Percentiles rank a stretch among this genome's conserved stretches.
These are phyloP conservation scores for Cheilosia grossa DNA, from an alignment of 2,888 invertebrate species.

Conservation along the genomic window DNA sequence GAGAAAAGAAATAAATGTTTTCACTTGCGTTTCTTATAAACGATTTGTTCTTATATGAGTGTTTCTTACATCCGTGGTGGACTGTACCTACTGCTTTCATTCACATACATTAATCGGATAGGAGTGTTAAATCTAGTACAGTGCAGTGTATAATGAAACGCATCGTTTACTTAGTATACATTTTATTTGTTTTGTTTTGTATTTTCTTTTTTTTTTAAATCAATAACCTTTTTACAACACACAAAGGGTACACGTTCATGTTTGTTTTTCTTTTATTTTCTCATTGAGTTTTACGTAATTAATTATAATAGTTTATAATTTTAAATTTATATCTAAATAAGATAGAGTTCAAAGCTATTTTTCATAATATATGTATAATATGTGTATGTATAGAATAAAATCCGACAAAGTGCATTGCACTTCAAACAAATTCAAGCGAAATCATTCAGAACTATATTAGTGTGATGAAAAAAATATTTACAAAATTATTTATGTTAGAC, in stretches of 20 bases:
- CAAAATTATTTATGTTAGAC: slow-evolving; percentile 37
- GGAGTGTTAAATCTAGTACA: too few relatives aligned
- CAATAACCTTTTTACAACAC: slow-evolving; percentile 70
- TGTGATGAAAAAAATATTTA: slow-evolving; percentile 47
- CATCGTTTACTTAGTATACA: neutral
- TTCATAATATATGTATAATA: slow-evolving; percentile 43
- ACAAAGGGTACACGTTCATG: slow-evolving; percentile 69
- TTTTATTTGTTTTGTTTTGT: slow-evolving; percentile 45
- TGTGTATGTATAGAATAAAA: slow-evolving; percentile 29
- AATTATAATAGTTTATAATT: slow-evolving; percentile 51
- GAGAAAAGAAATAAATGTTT: too few relatives aligned
- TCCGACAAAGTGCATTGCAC: slow-evolving; percentile 54
- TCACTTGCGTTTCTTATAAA: too few relatives aligned
- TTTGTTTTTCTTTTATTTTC: slow-evolving; percentile 53
- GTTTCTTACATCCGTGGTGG: too few relatives aligned
- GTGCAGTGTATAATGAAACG: neutral
- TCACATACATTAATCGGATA: too few relatives aligned
- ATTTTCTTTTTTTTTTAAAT: slow-evolving; percentile 48
- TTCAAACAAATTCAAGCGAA: slow-evolving; percentile 40
- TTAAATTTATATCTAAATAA: slow-evolving; percentile 60
- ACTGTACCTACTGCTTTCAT: too few relatives aligned
- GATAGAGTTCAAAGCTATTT: slow-evolving; percentile 63
- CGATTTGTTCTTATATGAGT: too few relatives aligned
- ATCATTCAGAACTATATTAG: slow-evolving; percentile 8
- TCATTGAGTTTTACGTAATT: slow-evolving; percentile 58